These are phyloP conservation scores for Heliconius himera DNA, from an alignment of 1,140 invertebrate species.

Conservation along the genomic window DNA sequence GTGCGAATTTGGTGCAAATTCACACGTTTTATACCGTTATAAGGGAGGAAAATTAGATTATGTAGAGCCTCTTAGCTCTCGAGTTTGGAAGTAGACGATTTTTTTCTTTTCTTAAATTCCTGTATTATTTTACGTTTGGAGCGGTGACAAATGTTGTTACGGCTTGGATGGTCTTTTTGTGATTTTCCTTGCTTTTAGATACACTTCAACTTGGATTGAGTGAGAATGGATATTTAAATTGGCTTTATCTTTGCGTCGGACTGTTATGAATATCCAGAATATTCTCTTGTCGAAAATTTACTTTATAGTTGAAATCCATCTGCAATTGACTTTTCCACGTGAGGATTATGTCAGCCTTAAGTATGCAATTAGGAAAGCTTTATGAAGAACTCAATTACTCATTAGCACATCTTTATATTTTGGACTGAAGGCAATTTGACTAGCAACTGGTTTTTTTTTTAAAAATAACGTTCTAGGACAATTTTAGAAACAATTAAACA, in stretches of 20 bases:
- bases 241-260: background rate
- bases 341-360: too few relatives aligned
- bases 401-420: too few relatives aligned
- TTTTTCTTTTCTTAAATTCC: constrained; percentile 39
- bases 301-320: background rate
- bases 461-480: too few relatives aligned
- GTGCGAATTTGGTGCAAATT: constrained; percentile 55
- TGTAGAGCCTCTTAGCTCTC: constrained; percentile 61
- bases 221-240: constrained; percentile 1
- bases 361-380: too few relatives aligned
- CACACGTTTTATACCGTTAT: constrained; percentile 48
- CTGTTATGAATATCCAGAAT: background rate
- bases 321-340: too few relatives aligned
- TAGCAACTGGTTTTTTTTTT: too few relatives aligned
- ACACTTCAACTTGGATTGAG: constrained; percentile 2
- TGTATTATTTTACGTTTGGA: constrained; percentile 25
- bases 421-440: too few relatives aligned
- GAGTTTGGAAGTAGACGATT: constrained; percentile 50
- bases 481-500: too few relatives aligned
- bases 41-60: constrained; percentile 73
- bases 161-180: background rate
- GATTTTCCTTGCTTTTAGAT: constrained; percentile 11
- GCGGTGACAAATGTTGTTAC: constrained; percentile 16
- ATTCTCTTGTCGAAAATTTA: background rate
- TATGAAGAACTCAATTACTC: too few relatives aligned